Evolutionary conservation across 2,113 vertebrate genomes (phyloP).

Genomic region (Aldabrachelys gigantea): DNA sequence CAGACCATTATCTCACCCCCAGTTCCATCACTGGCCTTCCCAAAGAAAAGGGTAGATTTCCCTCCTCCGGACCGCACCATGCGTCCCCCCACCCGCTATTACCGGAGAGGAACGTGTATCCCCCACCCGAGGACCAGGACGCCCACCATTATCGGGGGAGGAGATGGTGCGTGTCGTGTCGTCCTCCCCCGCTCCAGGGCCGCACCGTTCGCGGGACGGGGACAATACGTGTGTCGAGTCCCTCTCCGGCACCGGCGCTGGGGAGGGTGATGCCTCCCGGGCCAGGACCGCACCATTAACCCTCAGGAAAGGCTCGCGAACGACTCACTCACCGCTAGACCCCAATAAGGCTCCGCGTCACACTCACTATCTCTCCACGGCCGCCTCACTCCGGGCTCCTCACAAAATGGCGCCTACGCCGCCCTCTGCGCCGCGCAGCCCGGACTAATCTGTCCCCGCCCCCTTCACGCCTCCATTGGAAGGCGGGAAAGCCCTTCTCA

Average conservation of each 20-base stretch:
- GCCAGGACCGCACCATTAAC: not conserved
- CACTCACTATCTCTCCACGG: not conserved
- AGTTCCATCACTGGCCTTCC: not conserved
- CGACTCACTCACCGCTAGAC: not conserved
- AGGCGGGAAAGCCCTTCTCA: not conserved
- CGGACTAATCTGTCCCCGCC: conserved; percentile 17
- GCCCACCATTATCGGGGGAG: too few species aligned
- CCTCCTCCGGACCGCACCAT: not conserved
- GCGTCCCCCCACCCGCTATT: not conserved
- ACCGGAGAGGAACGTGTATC: too few species aligned
- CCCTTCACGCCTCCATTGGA: conserved; percentile 42
- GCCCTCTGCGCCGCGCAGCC: conserved; percentile 61
- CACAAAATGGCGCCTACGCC: conserved; percentile 76
- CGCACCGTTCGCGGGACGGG: not conserved
- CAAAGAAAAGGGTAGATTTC: not conserved
- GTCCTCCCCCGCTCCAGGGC: not conserved
- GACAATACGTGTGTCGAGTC: not conserved
- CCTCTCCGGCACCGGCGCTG: not conserved
- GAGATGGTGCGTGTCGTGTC: too few species aligned
- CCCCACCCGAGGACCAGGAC: too few species aligned
- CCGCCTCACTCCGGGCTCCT: conserved; percentile 28
- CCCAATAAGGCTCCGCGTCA: not conserved
- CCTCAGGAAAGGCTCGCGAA: not conserved
- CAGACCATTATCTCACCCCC: not conserved
- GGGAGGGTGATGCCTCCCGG: not conserved